A percentile compares a stretch with the other conserved stretches of the same genome.
Conservation (phyloP, 2,888 invertebrate genomes). For the Tholera decimalis region DNA sequence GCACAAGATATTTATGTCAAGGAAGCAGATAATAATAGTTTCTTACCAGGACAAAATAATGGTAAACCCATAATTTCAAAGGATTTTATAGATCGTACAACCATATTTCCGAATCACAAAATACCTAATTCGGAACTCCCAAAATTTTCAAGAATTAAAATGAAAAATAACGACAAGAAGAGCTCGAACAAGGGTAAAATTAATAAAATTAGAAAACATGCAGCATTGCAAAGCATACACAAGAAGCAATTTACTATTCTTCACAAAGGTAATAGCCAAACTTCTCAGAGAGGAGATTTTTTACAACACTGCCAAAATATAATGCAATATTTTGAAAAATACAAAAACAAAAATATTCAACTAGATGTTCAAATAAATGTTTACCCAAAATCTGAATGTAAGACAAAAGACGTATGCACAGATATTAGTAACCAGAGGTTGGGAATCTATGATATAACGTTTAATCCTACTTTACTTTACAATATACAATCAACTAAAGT, state of each 20-base stretch:
- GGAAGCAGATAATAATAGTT: constrained; percentile 4
- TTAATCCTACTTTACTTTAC: constrained; percentile 34
- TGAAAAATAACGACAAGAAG: constrained; percentile 15
- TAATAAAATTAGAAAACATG: constrained; percentile 38
- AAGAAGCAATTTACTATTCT: constrained; percentile 68
- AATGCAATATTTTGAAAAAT: constrained; percentile 74
- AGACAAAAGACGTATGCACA: constrained; percentile 54
- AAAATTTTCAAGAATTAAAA: constrained; percentile 22
- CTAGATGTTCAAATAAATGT: constrained; percentile 80
- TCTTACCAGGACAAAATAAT: constrained; percentile 46
- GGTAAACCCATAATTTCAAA: constrained; percentile 59
- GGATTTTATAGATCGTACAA: constrained; percentile 60
- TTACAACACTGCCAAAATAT: constrained; percentile 72
- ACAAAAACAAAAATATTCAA: constrained; percentile 74
- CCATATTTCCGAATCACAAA: constrained; percentile 36
- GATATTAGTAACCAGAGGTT: constrained; percentile 35
- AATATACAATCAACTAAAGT: constrained; percentile 35
- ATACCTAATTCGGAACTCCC: constrained; percentile 18
- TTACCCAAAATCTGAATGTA: constrained; percentile 64
- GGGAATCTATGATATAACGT: constrained; percentile 41
- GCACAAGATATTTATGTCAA: constrained; percentile 5
- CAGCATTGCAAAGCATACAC: constrained; percentile 49
- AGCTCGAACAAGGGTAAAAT: constrained; percentile 27
- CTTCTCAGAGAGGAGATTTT: constrained; percentile 56
- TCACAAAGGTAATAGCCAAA: constrained; percentile 64